These are phyloP conservation scores for Cynopterus brachyotis DNA, from an alignment of 2,113 vertebrate genomes.

Conservation along the genomic window DNA sequence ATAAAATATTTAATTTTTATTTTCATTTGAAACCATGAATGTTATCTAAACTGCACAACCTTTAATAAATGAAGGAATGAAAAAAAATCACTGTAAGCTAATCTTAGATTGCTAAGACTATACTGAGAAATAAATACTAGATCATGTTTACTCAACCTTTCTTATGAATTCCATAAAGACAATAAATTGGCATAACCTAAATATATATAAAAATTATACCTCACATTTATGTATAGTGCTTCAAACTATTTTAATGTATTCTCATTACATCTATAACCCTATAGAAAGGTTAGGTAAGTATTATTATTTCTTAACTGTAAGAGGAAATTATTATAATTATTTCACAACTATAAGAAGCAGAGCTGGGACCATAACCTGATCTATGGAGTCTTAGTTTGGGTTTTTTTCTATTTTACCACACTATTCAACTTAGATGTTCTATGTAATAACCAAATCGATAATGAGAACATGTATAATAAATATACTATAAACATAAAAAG, in stretches of 20 bases:
- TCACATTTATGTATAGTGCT: background rate
- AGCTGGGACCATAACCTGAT: background rate
- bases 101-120: background rate
- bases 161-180: background rate
- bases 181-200: background rate
- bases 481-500: background rate
- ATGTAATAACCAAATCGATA: background rate
- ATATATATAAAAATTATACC: background rate
- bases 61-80: background rate
- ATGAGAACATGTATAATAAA: constrained; percentile 11
- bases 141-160: background rate
- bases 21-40: constrained; percentile 20
- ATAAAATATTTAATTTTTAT: constrained; percentile 3
- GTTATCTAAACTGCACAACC: background rate
- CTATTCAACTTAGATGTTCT: background rate
- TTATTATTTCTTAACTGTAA: too few relatives aligned
- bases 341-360: background rate
- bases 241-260: constrained; percentile 4
- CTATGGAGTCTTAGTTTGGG: background rate
- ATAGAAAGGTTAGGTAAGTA: background rate
- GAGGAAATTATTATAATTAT: too few relatives aligned
- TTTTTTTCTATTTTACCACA: background rate
- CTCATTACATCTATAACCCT: background rate
- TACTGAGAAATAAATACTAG: background rate
- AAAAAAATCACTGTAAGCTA: background rate